Conservation (phyloP, 2,888 invertebrate genomes). For the Boloria selene region DNA sequence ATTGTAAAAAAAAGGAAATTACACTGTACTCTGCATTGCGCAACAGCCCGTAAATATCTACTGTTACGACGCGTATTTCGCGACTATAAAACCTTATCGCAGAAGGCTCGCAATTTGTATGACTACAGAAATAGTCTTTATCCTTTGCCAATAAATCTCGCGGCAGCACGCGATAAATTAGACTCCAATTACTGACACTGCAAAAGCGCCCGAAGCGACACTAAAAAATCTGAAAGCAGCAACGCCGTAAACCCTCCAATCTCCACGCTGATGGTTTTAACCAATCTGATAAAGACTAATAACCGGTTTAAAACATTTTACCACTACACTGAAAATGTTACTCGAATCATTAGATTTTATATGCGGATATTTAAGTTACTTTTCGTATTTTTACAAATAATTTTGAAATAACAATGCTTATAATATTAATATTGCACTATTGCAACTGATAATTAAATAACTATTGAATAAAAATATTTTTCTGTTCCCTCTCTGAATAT, state of each 20-base stretch:
- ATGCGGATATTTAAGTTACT: background rate
- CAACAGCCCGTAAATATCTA: conserved; percentile 18
- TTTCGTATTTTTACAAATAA: background rate
- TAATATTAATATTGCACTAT: too few species aligned
- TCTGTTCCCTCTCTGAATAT: too few species aligned
- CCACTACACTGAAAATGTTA: conserved; percentile 6
- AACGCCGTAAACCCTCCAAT: conserved; percentile 33
- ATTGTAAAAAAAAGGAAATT: conserved; percentile 5
- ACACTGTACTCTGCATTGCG: conserved; percentile 15
- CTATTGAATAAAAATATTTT: too few species aligned
- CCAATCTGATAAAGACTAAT: conserved; percentile 34
- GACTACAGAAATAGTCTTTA: conserved; percentile 54
- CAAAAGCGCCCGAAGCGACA: conserved; percentile 35
- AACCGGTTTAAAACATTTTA: conserved; percentile 21
- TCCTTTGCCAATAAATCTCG: conserved; percentile 58
- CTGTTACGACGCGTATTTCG: conserved; percentile 13
- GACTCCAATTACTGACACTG: conserved; percentile 49
- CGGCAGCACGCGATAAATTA: conserved; percentile 59
- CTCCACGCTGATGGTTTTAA: conserved; percentile 29
- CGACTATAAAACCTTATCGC: conserved; percentile 23
- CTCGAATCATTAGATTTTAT: background rate
- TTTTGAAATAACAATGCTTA: too few species aligned
- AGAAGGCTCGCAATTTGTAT: conserved; percentile 28
- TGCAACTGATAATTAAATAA: too few species aligned
- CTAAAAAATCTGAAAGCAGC: conserved; percentile 33